Evolutionary conservation across 2,888 invertebrate species (phyloP).

Genomic region (Xanthia togata): DNA sequence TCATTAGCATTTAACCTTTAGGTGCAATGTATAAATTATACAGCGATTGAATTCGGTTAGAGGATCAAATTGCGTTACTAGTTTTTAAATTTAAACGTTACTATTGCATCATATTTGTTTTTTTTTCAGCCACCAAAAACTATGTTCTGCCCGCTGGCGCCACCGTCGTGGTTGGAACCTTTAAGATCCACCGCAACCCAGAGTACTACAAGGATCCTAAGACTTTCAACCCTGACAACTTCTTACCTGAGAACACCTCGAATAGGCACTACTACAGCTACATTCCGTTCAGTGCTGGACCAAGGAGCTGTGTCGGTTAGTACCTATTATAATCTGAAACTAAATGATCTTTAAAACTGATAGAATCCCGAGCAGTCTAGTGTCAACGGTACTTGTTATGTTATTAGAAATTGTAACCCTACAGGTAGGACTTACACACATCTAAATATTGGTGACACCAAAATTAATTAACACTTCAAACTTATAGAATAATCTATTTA

Average conservation of each 20-base stretch:
- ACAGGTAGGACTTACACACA: not conserved
- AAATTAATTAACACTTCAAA: not conserved
- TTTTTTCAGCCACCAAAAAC: conserved; percentile 89
- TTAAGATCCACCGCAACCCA: conserved; percentile 92
- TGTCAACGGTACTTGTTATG: not conserved
- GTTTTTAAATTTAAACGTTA: not conserved
- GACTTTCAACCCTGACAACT: conserved; percentile 94
- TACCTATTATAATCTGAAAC: conserved; percentile 1
- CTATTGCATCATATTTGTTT: conserved; percentile 7
- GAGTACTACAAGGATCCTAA: conserved; percentile 93
- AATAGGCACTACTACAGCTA: conserved; percentile 94
- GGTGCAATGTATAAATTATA: conserved; percentile 23
- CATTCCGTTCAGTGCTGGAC: conserved; percentile 95
- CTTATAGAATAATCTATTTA: not conserved
- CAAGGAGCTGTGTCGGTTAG: conserved; percentile 94
- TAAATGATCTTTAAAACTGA: not conserved
- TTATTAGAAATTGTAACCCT: not conserved
- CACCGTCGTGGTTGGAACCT: conserved; percentile 93
- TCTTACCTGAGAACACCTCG: conserved; percentile 93
- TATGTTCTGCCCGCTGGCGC: conserved; percentile 93
- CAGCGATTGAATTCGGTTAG: conserved; percentile 27
- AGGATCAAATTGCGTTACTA: conserved; percentile 10
- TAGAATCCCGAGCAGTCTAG: not conserved
- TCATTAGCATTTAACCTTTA: conserved; percentile 48
- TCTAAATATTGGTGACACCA: not conserved